A percentile compares a stretch with the other conserved stretches of the same genome.
Evolutionary conservation across 2,888 invertebrate genomes (phyloP).

Genomic region (Andrena minutula): DNA sequence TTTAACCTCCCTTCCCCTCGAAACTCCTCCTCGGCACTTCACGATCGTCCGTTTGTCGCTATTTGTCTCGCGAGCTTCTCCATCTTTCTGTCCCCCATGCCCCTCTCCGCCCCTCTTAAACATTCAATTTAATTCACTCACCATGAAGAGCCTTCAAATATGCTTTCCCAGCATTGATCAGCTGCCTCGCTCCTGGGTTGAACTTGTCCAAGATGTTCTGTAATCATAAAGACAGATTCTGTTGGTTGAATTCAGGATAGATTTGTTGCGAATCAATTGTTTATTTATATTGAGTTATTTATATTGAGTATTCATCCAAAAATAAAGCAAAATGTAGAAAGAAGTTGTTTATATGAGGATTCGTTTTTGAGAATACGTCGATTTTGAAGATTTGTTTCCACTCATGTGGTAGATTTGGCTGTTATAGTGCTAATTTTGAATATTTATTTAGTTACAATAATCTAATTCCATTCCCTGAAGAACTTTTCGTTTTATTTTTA

Average conservation of each 20-base stretch:
- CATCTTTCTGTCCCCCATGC: constrained; percentile 25
- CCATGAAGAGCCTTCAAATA: constrained; percentile 97
- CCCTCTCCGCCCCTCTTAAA: constrained; percentile 3
- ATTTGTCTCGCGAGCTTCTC: constrained; percentile 51
- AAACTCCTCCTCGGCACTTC: constrained; percentile 22
- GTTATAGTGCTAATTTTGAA: too few species aligned
- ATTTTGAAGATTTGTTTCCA: too few species aligned
- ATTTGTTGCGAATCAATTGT: not conserved
- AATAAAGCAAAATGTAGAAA: too few species aligned
- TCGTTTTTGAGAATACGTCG: too few species aligned
- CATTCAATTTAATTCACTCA: constrained; percentile 86
- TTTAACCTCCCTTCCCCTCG: constrained; percentile 30
- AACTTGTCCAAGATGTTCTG: constrained; percentile 98
- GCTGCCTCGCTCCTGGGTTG: constrained; percentile 96
- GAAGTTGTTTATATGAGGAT: too few species aligned
- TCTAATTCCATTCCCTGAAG: too few species aligned
- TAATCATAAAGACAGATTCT: constrained; percentile 83
- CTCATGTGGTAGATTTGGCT: too few species aligned
- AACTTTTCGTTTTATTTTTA: too few species aligned
- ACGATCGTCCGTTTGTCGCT: constrained; percentile 46
- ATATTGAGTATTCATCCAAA: too few species aligned
- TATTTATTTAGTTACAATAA: too few species aligned
- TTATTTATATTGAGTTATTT: not conserved
- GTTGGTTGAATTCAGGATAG: not conserved
- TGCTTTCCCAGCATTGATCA: constrained; percentile 97